Conservation (phyloP, 2,888 invertebrate genomes). For the Chrysolina americana region DNA sequence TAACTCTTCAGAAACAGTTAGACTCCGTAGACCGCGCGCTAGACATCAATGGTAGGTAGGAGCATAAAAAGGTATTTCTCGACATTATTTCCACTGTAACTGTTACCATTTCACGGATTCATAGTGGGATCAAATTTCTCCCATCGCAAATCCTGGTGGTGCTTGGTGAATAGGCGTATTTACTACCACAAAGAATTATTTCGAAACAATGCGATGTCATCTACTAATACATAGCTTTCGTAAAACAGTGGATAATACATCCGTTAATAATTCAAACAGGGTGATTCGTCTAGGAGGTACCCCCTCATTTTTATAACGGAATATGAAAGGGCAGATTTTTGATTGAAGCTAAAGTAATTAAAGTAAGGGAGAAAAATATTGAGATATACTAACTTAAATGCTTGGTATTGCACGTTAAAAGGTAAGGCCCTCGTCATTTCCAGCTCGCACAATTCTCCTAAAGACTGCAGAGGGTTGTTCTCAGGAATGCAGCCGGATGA, state of each 20-base stretch:
- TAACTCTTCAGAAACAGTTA: constrained; percentile 18
- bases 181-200: not conserved
- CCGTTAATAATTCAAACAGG: too few relatives aligned
- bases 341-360: not conserved
- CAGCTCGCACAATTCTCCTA: too few relatives aligned
- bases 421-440: too few relatives aligned
- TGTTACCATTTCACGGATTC: not conserved
- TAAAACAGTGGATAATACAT: too few relatives aligned
- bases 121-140: not conserved
- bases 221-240: too few relatives aligned
- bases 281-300: not conserved
- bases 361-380: not conserved
- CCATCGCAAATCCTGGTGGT: not conserved
- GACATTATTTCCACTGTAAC: not conserved
- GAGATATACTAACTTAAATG: too few relatives aligned
- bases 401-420: too few relatives aligned
- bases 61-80: constrained; percentile 8
- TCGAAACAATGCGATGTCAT: not conserved
- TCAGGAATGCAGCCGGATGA: too few relatives aligned
- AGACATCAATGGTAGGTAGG: constrained; percentile 19
- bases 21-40: constrained; percentile 5
- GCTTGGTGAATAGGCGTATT: not conserved
- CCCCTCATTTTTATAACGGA: not conserved
- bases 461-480: too few relatives aligned
- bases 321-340: too few relatives aligned